Percentiles rank a stretch among this genome's conserved stretches.
These are phyloP conservation scores for Himalopsyche japonica DNA, from an alignment of 2,888 invertebrate species.

Conservation along the genomic window DNA sequence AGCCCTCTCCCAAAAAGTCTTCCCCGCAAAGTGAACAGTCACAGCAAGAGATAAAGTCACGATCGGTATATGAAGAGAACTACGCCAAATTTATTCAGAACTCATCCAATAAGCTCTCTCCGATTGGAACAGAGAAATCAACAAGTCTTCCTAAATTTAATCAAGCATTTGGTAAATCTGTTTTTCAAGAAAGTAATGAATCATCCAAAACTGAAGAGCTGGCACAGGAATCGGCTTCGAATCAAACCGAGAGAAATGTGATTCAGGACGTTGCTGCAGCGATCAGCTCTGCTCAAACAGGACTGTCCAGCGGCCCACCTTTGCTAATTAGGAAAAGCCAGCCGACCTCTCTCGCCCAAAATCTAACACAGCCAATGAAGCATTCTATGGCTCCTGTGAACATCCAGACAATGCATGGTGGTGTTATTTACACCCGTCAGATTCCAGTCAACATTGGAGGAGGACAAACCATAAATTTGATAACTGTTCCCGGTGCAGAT, in stretches of 20 bases:
- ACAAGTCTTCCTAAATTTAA: conserved; percentile 74
- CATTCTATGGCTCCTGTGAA: conserved; percentile 61
- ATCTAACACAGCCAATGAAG: conserved; percentile 56
- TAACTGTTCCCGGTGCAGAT: conserved; percentile 59
- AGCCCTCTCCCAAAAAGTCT: conserved; percentile 44
- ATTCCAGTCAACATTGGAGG: conserved; percentile 66
- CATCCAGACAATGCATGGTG: conserved; percentile 66
- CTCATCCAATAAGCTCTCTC: conserved; percentile 48
- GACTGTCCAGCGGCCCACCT: conserved; percentile 52
- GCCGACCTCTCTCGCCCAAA: conserved; percentile 50
- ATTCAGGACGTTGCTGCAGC: conserved; percentile 38
- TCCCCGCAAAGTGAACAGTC: conserved; percentile 42
- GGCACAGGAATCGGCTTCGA: conserved; percentile 49
- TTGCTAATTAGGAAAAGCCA: conserved; percentile 51
- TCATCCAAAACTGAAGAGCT: conserved; percentile 16
- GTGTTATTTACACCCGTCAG: conserved; percentile 74
- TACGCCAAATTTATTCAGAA: conserved; percentile 61
- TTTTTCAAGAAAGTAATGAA: conserved; percentile 56
- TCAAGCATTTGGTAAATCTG: conserved; percentile 77
- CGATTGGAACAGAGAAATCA: conserved; percentile 50
- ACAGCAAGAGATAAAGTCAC: conserved; percentile 56
- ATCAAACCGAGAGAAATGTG: conserved; percentile 28
- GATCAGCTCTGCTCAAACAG: conserved; percentile 52
- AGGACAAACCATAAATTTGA: conserved; percentile 63
- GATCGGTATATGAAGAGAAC: conserved; percentile 61